Conservation (phyloP, 2,888 invertebrate species). For the Plebejus argus region DNA sequence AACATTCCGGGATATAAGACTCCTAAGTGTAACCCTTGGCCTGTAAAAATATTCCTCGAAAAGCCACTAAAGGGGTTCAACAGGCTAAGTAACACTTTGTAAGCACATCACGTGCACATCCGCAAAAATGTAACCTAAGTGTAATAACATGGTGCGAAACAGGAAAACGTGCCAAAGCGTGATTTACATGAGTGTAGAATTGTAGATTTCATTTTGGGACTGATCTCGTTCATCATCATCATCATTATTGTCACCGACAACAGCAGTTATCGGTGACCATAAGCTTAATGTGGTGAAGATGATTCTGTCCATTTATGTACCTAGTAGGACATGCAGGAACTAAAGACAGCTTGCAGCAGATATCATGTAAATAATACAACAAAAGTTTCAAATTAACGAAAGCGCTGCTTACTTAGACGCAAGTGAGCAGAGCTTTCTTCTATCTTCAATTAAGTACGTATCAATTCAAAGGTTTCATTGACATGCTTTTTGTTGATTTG, state of each 20-base stretch:
- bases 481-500: too few relatives aligned
- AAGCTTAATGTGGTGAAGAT: not conserved
- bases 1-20: too few relatives aligned
- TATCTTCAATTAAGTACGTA: too few relatives aligned
- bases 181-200: not conserved
- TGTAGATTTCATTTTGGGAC: not conserved
- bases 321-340: not conserved
- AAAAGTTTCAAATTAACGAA: too few relatives aligned
- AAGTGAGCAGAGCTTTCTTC: too few relatives aligned
- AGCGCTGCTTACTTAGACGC: too few relatives aligned
- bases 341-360: too few relatives aligned
- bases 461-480: too few relatives aligned
- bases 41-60: not conserved
- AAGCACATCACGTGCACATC: constrained; percentile 1
- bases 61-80: not conserved
- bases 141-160: constrained; percentile 13
- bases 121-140: constrained; percentile 11
- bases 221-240: not conserved
- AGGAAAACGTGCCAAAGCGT: constrained; percentile 5
- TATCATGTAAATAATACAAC: too few relatives aligned
- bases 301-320: not conserved
- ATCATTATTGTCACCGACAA: not conserved
- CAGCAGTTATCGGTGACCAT: too few relatives aligned
- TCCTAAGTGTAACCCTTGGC: not conserved
- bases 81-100: not conserved